These are phyloP conservation scores for Diadumene lineata DNA, from an alignment of 92 coral and sea anemone species.

Conservation along the genomic window DNA sequence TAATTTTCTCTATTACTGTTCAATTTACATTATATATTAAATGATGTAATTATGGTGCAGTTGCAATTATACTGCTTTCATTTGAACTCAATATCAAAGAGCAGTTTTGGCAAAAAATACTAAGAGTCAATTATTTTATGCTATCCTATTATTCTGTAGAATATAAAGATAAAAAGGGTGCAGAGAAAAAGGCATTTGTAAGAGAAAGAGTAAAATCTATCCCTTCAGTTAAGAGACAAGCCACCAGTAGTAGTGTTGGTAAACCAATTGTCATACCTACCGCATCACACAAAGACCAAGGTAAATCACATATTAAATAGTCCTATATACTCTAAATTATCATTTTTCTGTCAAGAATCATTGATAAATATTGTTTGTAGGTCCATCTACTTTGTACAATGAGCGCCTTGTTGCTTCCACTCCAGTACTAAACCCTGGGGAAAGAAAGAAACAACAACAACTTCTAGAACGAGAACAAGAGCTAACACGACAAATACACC, in stretches of 20 bases:
- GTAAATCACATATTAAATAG: neutral
- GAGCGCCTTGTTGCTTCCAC: conserved; percentile 95
- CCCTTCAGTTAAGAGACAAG: conserved; percentile 3
- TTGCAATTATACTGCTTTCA: too few relatives aligned
- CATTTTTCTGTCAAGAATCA: neutral
- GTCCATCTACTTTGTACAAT: conserved; percentile 54
- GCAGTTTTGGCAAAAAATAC: too few relatives aligned
- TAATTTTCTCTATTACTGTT: too few relatives aligned
- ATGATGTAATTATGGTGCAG: neutral
- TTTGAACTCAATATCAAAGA: too few relatives aligned
- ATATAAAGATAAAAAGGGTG: neutral
- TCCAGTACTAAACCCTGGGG: conserved; percentile 79
- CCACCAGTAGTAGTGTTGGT: neutral
- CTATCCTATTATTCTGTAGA: neutral
- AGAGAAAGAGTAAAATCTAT: conserved; percentile 10
- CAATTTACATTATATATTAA: neutral
- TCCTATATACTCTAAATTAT: neutral
- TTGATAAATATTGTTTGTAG: conserved; percentile 4
- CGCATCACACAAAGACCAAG: conserved; percentile 30
- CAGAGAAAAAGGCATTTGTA: conserved; percentile 3
- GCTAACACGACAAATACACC: conserved; percentile 66
- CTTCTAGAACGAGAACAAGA: conserved; percentile 69
- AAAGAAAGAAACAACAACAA: conserved; percentile 76
- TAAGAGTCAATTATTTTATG: too few relatives aligned
- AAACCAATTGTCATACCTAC: conserved; percentile 23